These are phyloP conservation scores for Sebastes wilsoni DNA, from an alignment of 2,797 vertebrate species.

Conservation along the genomic window DNA sequence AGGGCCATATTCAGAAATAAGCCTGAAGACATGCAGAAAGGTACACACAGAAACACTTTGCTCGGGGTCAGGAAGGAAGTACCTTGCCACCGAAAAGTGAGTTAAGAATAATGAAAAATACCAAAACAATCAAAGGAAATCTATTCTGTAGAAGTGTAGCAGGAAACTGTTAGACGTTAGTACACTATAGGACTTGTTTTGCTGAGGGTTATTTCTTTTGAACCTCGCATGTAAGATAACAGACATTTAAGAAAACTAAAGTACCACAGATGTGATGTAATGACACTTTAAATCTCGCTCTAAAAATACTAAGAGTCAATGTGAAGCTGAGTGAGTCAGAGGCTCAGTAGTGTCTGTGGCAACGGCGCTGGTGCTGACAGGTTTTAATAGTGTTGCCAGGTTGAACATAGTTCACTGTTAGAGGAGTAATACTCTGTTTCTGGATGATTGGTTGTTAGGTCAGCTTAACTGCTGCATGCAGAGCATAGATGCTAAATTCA, in stretches of 20 bases:
- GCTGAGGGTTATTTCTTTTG: conserved; percentile 2
- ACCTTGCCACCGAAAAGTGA: conserved; percentile 58
- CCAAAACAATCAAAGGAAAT: conserved; percentile 61
- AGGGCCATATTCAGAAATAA: conserved; percentile 61
- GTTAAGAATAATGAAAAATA: conserved; percentile 63
- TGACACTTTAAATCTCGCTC: conserved; percentile 19
- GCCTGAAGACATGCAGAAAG: conserved; percentile 64
- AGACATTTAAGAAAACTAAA: conserved; percentile 3
- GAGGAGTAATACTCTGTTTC: background rate
- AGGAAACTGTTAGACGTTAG: conserved; percentile 45
- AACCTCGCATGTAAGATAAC: background rate
- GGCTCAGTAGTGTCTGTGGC: background rate
- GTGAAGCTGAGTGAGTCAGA: conserved; percentile 14
- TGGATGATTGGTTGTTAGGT: background rate
- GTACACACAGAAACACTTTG: conserved; percentile 58
- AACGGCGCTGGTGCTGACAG: conserved; percentile 23
- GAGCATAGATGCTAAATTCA: background rate
- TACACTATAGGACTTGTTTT: conserved; percentile 3
- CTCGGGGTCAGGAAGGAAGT: conserved; percentile 75
- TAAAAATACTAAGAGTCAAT: conserved; percentile 4
- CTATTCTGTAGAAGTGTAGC: conserved; percentile 15
- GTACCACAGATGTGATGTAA: conserved; percentile 20
- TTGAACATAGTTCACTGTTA: conserved; percentile 15
- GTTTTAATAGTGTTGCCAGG: conserved; percentile 17
- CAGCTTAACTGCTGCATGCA: background rate